Evolutionary conservation across 2,113 vertebrate species (phyloP), one percentile per base, ranked within the genome.

Genomic region (Vidua macroura): DNA sequence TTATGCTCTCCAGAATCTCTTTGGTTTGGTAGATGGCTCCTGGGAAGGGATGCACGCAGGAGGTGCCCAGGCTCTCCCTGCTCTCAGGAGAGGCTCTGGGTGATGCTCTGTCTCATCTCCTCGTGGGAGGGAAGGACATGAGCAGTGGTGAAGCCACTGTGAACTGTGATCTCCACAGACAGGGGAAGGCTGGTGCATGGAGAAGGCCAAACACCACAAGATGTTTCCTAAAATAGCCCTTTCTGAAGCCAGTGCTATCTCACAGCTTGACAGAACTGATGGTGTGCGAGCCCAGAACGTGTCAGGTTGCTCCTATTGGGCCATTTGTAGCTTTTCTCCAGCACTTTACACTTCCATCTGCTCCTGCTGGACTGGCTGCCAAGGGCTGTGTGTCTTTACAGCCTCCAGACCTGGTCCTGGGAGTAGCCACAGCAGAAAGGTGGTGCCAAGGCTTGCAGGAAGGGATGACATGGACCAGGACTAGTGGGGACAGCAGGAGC

Each of bases 261-360:
- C 92, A 59, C 78, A 80, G 68, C 82, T 64, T 86, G 80, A 43
- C 33, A 78, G 64, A 64, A 48, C 49, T 31, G 33, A 4, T 4
- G 58, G 30, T 69, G 64, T 91, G 44, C 60, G 35, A 92, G 68
- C 72, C 48, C 85, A 86, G 80, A 83, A 86, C 3, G 2, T 56
- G 73, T 48, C 85, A 78, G 44, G 44, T 56, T 70, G 75, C 33
- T 92, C 35, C 5, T 48, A 39, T 11, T 41, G 60, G 64, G 72
- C 85, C 68, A 52, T 93, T 96, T 90, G 83, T 88, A 92, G 88
- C 52, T 90, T 79, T 90, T 60, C 66, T 94, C 80, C 44, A 5
- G 44, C 56, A 73, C 53, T 86, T 94, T 59, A n/a, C 80, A 21
- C 76, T 72, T 72, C 93, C 80, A 96, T 94, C 90, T 97, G 85